Percentiles rank a stretch among this genome's conserved stretches.
Conservation (phyloP, 2,113 vertebrate species). For the Megaleporinus macrocephalus region DNA sequence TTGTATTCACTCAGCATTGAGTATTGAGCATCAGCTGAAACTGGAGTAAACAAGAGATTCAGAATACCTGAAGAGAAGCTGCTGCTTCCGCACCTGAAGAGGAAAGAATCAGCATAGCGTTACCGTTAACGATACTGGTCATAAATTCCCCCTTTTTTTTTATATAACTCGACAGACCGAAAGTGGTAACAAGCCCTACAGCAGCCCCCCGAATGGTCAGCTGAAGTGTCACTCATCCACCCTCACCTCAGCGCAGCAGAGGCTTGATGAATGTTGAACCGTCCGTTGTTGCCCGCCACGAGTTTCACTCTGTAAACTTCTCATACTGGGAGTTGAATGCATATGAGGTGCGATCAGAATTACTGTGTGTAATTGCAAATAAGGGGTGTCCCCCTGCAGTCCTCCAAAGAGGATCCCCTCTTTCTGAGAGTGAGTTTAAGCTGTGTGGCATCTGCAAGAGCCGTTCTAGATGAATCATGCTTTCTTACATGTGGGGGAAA, state of each 20-base stretch:
- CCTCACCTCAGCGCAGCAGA: background rate
- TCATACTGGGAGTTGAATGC: background rate
- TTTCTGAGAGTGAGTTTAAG: conserved; percentile 61
- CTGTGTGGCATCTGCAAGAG: conserved; percentile 51
- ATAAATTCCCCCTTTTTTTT: conserved; percentile 20
- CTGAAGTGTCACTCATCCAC: conserved; percentile 10
- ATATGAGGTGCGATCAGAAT: background rate
- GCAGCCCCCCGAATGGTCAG: conserved; percentile 16
- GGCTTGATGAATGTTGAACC: background rate
- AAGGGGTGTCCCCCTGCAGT: conserved; percentile 64
- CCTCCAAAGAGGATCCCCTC: conserved; percentile 77
- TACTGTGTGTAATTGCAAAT: conserved; percentile 43
- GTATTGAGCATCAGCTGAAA: too few relatives aligned
- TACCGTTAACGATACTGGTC: background rate
- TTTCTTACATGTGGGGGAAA: conserved; percentile 56
- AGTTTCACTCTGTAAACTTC: background rate
- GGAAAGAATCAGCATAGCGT: background rate
- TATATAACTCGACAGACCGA: background rate
- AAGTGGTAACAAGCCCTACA: background rate
- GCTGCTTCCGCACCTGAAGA: background rate
- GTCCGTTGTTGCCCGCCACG: background rate
- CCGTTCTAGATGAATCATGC: conserved; percentile 53
- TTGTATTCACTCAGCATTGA: too few relatives aligned
- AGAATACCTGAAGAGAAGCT: background rate
- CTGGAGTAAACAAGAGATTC: too few relatives aligned